phyloP scores from a whole-genome alignment of 2,888 invertebrate species.

The Ashinkailepas kermadecensis region DNA sequence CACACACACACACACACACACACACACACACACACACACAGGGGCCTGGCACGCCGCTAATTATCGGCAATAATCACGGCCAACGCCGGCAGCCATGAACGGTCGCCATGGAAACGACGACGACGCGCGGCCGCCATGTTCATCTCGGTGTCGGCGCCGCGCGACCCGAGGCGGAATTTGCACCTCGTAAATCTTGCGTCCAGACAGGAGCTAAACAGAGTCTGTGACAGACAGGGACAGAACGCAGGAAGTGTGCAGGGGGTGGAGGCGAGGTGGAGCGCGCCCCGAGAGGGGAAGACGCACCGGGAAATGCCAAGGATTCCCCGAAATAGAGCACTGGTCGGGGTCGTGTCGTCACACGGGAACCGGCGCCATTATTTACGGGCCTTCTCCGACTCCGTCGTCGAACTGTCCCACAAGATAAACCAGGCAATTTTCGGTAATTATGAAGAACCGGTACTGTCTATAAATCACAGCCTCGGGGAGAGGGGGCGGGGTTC shows the following conservation, averaged over 20 bases:
- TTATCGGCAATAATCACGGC: constrained; percentile 11
- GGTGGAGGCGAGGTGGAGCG: background rate
- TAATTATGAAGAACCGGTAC: constrained; percentile 5
- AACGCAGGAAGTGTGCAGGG: background rate
- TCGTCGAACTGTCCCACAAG: constrained; percentile 17
- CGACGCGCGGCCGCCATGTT: background rate
- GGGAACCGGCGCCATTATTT: constrained; percentile 1
- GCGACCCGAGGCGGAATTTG: background rate
- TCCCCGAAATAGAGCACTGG: background rate
- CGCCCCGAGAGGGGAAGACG: background rate
- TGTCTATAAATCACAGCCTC: background rate
- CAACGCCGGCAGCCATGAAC: constrained; percentile 9
- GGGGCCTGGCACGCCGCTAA: background rate
- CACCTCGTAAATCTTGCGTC: constrained; percentile 11
- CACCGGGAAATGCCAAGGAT: constrained; percentile 1
- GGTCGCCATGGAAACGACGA: background rate
- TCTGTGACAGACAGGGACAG: background rate
- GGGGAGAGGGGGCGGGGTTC: background rate
- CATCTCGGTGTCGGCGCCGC: constrained; percentile 2
- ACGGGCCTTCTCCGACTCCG: background rate
- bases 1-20: no score
- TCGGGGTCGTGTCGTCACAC: background rate
- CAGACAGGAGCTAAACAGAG: constrained; percentile 10
- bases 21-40: background rate
- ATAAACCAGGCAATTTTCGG: constrained; percentile 3